Percentiles rank a stretch among this genome's conserved stretches.
phyloP scores from a whole-genome alignment of 2,888 invertebrate genomes.

The Erebia aethiops region DNA sequence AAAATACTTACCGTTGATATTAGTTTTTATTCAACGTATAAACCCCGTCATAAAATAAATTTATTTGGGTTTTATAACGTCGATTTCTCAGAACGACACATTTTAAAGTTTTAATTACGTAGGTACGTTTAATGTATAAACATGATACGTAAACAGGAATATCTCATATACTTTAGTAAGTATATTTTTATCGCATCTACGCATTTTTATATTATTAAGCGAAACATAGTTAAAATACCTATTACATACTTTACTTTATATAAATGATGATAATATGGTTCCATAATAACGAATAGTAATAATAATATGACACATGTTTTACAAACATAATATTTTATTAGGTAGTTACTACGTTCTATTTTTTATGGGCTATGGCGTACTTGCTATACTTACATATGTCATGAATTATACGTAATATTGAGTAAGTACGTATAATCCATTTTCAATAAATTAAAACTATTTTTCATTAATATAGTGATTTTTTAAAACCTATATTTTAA shows the following conservation, averaged over 20 bases:
- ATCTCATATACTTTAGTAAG: background rate
- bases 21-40: no score
- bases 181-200: background rate
- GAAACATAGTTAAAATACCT: slow-evolving; percentile 2
- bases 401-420: no score
- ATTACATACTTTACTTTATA: background rate
- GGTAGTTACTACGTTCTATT: background rate
- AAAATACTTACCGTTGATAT: no score
- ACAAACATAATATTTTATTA: background rate
- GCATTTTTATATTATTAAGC: slow-evolving; percentile 11
- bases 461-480: no score
- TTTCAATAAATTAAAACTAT: no score
- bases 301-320: background rate
- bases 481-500: no score
- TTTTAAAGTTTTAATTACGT: background rate
- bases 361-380: background rate
- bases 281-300: no score
- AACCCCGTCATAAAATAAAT: no score
- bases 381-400: no score
- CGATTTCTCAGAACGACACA: background rate
- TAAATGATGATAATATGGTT: background rate
- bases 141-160: background rate
- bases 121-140: no score
- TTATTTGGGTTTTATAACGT: no score
- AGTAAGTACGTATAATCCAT: no score